Evolutionary conservation across 2,113 vertebrate species (phyloP).

Genomic region (Otolemur garnettii): DNA sequence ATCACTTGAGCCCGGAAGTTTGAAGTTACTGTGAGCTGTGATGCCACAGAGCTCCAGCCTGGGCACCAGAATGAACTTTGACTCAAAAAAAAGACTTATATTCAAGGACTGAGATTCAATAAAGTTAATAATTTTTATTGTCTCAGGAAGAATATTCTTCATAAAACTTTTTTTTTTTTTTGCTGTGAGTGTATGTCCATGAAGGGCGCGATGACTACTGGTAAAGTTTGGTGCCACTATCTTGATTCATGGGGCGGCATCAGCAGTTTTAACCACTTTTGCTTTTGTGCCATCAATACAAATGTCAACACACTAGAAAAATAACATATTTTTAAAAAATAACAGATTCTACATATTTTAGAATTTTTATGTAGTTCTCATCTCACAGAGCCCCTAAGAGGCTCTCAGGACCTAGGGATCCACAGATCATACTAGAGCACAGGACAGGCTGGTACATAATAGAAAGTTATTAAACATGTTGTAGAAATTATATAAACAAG

Average conservation of each 20-base stretch:
- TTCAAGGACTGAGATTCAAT: neutral
- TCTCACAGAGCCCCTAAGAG: neutral
- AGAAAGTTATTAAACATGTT: neutral
- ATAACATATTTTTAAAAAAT: neutral
- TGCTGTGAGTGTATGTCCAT: neutral
- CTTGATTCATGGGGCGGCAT: neutral
- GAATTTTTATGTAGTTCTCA: slow-evolving; percentile 12
- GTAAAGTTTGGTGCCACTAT: neutral
- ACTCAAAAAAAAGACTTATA: neutral
- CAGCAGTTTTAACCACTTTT: neutral
- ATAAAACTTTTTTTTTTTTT: neutral
- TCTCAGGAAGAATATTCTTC: neutral
- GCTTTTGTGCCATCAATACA: neutral
- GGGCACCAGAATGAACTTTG: too few relatives aligned
- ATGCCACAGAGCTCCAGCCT: too few relatives aligned
- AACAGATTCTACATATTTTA: neutral
- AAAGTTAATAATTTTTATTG: slow-evolving; percentile 1
- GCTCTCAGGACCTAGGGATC: neutral
- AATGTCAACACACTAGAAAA: neutral
- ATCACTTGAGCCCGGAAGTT: too few relatives aligned
- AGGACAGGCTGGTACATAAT: neutral
- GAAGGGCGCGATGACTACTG: neutral
- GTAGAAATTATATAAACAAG: neutral
- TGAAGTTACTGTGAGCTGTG: too few relatives aligned
- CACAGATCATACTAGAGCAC: neutral